Base-by-base conservation (phyloP, 64 coral and sea anemone genomes). In the Platygyra sinensis region DNA sequence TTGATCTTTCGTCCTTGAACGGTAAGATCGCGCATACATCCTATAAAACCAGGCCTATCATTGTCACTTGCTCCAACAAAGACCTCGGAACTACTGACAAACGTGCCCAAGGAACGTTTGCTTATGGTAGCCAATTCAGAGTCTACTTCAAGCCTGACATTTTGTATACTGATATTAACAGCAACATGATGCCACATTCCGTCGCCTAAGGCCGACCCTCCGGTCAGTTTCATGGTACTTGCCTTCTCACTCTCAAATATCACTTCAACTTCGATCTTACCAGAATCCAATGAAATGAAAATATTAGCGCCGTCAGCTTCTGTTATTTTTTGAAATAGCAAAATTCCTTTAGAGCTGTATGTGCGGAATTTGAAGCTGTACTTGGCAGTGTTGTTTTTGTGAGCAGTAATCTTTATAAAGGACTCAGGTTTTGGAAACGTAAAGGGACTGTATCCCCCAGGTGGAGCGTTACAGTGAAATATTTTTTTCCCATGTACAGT, bases 311-410 rank as follows among this genome's bases (percentile, higher is more conserved):
- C 83, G 25, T 82, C 30, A 15, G 14, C 24, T 49, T 88, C 67
- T 20, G 74, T 89, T 74, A 67, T 33, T 36, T 76, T 60, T 59
- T 97, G 91, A 90, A 71, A 75, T 69, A 94, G 46, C 83, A 97
- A 88, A 75, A 94, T 81, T 17, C 95, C 95, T 18, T 97, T 49
- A 3, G 72, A 71, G 17, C 88, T 83, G 74, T 94, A 88, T 11
- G 95, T 94, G 30, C 95, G 95, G 82, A 97, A 94, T 9, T 80
- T 97, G 24, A 97, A 90, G 33, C 95, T 97, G 67, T 91, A 93
- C 51, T 52, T 60, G 25, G 90, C 79, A n/a, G 88, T 83, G 64
- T 86, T 71, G 11, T 59, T 86, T 29, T 72, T 73, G 59, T 78
- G 25, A 28, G 28, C 81, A 22, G 54, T 72, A 72, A 94, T 39